Evolutionary conservation across 2,797 vertebrate genomes (phyloP).

Genomic region (Clamator glandarius): DNA sequence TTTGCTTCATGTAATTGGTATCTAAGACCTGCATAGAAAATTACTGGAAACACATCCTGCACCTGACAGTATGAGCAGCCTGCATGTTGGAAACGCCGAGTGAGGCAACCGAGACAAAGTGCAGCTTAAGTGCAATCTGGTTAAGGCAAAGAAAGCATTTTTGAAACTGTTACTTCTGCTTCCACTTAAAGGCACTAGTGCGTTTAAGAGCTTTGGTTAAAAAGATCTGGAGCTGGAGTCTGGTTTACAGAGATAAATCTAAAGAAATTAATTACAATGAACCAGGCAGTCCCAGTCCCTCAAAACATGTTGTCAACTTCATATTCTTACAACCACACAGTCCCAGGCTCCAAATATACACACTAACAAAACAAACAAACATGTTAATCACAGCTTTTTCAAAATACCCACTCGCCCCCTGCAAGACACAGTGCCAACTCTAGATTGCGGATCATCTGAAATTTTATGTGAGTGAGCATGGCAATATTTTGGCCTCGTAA

Average conservation of each 20-base stretch:
- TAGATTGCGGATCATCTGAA: neutral
- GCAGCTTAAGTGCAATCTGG: neutral
- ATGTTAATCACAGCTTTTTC: neutral
- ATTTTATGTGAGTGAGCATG: neutral
- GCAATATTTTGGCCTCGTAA: neutral
- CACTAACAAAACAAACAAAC: neutral
- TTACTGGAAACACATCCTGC: neutral
- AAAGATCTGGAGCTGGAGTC: neutral
- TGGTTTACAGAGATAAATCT: neutral
- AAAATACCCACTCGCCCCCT: neutral
- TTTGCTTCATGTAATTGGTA: neutral
- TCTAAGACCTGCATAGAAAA: neutral
- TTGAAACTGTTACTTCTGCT: neutral
- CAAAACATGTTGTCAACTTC: neutral
- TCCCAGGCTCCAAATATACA: neutral
- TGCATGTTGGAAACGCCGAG: neutral
- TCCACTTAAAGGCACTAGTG: neutral
- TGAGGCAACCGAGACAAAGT: neutral
- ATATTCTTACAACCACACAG: neutral
- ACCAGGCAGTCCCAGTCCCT: neutral
- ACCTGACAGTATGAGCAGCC: neutral
- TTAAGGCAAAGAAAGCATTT: conserved; percentile 25
- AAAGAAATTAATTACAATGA: neutral
- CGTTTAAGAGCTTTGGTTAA: neutral
- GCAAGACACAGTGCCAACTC: neutral